A percentile compares a stretch with the other conserved stretches of the same genome.
Evolutionary conservation across 1,140 invertebrate genomes (phyloP).

Genomic region (Samia ricini): DNA sequence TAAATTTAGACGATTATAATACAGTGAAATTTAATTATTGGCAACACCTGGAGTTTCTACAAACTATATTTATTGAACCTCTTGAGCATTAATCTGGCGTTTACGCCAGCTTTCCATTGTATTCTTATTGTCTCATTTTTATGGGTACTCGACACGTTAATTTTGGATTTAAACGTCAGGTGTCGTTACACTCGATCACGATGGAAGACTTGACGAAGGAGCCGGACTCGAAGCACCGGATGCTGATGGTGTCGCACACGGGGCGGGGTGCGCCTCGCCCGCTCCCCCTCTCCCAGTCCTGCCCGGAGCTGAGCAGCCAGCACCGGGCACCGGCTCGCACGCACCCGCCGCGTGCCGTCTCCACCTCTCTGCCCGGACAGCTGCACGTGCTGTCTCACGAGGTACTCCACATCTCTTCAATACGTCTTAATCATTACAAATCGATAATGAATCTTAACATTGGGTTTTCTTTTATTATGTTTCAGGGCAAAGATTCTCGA

Average conservation of each 20-base stretch:
- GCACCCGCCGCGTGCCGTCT: constrained; percentile 20
- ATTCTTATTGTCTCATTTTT: too few species aligned
- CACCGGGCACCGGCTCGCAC: constrained; percentile 8
- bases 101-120: too few species aligned
- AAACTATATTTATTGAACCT: too few species aligned
- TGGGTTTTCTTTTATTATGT: too few species aligned
- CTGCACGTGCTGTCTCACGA: constrained; percentile 12
- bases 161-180: constrained; percentile 49
- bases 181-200: constrained; percentile 88
- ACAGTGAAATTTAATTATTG: too few species aligned
- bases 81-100: too few species aligned
- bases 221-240: constrained; percentile 86
- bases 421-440: too few species aligned
- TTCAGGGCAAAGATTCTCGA: constrained; percentile 11
- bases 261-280: constrained; percentile 62
- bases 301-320: constrained; percentile 83
- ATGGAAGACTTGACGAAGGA: constrained; percentile 93
- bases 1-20: too few species aligned
- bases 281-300: constrained; percentile 88
- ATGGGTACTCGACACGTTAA: too few species aligned
- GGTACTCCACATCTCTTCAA: neutral
- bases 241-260: constrained; percentile 86
- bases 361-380: constrained; percentile 37
- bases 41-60: too few species aligned
- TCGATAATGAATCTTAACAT: too few species aligned